Conservation (phyloP, 2,888 invertebrate genomes). For the Hypselothyrea guttata region DNA sequence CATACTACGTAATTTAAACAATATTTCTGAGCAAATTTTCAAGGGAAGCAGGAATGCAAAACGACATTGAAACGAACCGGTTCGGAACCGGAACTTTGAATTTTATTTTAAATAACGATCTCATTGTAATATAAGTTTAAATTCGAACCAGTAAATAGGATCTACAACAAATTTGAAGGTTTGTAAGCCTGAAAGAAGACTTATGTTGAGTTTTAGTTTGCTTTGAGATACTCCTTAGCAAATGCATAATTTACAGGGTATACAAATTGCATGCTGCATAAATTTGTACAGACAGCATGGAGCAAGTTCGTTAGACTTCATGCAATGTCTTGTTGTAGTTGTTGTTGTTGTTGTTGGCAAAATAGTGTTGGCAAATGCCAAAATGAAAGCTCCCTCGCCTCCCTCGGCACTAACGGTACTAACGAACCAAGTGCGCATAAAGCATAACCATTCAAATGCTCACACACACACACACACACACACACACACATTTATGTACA, state of each 20-base stretch:
- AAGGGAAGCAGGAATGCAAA: too few relatives aligned
- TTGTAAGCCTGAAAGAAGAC: too few relatives aligned
- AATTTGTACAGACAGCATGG: slow-evolving; percentile 29
- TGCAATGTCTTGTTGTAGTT: slow-evolving; percentile 21
- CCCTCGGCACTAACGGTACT: slow-evolving; percentile 36
- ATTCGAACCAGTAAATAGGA: too few relatives aligned
- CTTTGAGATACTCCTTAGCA: not conserved
- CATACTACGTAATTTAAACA: slow-evolving; percentile 1
- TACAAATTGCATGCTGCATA: slow-evolving; percentile 56
- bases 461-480: not conserved
- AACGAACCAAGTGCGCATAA: slow-evolving; percentile 36
- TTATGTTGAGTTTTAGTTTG: too few relatives aligned
- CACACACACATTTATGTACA: too few relatives aligned
- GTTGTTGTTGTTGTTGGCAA: slow-evolving; percentile 11
- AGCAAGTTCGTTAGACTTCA: slow-evolving; percentile 17
- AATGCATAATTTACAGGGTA: slow-evolving; percentile 16
- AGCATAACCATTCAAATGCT: slow-evolving; percentile 37
- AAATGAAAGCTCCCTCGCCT: slow-evolving; percentile 23
- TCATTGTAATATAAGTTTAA: too few relatives aligned
- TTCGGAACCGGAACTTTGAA: too few relatives aligned
- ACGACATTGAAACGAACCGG: too few relatives aligned
- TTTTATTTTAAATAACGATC: too few relatives aligned
- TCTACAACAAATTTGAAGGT: too few relatives aligned
- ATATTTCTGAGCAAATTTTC: too few relatives aligned
- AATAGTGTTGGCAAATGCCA: slow-evolving; percentile 12